These are phyloP conservation scores for Anthoscopus minutus DNA, from an alignment of 2,113 vertebrate species.

Conservation along the genomic window DNA sequence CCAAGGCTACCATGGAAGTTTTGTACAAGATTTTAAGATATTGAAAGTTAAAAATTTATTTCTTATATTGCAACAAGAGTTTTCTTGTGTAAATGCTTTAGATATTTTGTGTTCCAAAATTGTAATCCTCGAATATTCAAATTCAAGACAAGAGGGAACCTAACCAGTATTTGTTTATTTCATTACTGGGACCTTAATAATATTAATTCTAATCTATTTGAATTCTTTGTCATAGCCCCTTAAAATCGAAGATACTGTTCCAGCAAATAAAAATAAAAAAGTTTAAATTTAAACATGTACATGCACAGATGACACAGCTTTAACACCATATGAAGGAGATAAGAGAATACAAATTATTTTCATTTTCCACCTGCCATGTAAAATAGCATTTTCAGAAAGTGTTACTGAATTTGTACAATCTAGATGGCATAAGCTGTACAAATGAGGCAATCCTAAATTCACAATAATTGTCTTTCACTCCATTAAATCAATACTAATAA, in stretches of 20 bases:
- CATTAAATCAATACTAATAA: not conserved
- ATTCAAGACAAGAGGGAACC: not conserved
- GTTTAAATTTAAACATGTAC: not conserved
- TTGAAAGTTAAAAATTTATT: not conserved
- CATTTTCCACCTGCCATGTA: not conserved
- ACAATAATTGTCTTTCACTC: not conserved
- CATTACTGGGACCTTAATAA: not conserved
- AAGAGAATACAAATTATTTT: not conserved
- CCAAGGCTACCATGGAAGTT: not conserved
- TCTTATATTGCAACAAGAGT: not conserved
- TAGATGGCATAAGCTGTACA: not conserved
- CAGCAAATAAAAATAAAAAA: not conserved
- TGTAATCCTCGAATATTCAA: not conserved
- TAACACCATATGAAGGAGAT: not conserved
- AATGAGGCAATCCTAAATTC: not conserved
- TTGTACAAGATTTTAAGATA: not conserved
- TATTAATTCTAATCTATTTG: not conserved
- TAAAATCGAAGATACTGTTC: not conserved
- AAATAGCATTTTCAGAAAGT: not conserved
- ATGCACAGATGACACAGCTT: not conserved
- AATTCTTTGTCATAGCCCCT: not conserved
- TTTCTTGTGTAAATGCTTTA: not conserved
- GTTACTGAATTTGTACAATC: not conserved
- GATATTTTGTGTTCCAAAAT: not conserved
- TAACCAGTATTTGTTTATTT: not conserved